phyloP scores from a whole-genome alignment of 1,140 invertebrate species.

The Kradibia gibbosae region DNA sequence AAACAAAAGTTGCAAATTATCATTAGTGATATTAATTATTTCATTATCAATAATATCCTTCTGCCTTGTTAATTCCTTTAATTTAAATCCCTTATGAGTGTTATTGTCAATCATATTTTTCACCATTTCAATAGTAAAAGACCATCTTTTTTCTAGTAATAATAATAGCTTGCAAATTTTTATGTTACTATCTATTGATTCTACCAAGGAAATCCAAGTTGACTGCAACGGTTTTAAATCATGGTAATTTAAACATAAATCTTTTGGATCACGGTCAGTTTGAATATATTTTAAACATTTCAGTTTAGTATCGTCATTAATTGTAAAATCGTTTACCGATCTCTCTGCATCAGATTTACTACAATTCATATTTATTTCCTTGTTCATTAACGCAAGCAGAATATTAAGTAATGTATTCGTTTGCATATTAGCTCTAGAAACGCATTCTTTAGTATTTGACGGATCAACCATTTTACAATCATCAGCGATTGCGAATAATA shows the following conservation, averaged over 20 bases:
- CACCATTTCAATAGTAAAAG: conserved; percentile 3
- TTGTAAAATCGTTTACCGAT: neutral
- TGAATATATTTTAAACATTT: neutral
- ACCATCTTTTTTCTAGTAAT: conserved; percentile 32
- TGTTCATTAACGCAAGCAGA: neutral
- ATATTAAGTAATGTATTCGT: neutral
- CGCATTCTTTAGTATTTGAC: neutral
- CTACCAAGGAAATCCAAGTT: conserved; percentile 25
- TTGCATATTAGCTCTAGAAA: neutral
- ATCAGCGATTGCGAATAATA: neutral
- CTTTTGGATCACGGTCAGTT: neutral
- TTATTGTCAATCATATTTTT: conserved; percentile 13
- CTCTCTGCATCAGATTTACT: neutral
- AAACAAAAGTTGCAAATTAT: conserved; percentile 23
- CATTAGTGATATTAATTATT: conserved; percentile 5
- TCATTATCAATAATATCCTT: conserved; percentile 39
- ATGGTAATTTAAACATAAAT: neutral
- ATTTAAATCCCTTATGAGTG: neutral
- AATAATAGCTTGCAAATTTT: conserved; percentile 36
- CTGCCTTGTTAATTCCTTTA: conserved; percentile 19
- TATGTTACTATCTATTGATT: conserved; percentile 10
- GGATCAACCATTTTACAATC: conserved; percentile 12
- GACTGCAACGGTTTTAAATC: conserved; percentile 7
- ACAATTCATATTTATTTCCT: neutral
- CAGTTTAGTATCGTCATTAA: neutral